A percentile compares a stretch with the other conserved stretches of the same genome.
phyloP scores from a whole-genome alignment of 2,888 invertebrate genomes.

The Agrilus cyanescens region DNA sequence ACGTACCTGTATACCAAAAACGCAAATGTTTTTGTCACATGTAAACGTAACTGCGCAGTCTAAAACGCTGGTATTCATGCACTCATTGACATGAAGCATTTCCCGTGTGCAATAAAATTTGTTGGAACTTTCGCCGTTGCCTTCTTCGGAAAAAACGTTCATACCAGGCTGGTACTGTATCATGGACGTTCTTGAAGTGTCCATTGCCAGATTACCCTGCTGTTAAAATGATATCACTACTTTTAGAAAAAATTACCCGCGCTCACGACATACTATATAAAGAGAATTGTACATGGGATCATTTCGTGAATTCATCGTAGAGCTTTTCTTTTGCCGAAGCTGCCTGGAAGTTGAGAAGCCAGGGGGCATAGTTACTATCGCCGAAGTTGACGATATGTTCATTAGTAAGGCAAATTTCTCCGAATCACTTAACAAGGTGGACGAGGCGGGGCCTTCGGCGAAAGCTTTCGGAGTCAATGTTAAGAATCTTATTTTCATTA shows the following conservation, averaged over 20 bases:
- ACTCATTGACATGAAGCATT: conserved; percentile 55
- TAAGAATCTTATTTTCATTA: conserved; percentile 68
- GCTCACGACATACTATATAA: conserved; percentile 4
- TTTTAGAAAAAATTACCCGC: conserved; percentile 1
- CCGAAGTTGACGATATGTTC: conserved; percentile 63
- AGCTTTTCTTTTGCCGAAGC: conserved; percentile 4
- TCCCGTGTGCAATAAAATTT: conserved; percentile 61
- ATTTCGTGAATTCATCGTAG: neutral
- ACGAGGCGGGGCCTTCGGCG: conserved; percentile 69
- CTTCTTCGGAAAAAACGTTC: conserved; percentile 15
- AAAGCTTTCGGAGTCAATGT: conserved; percentile 72
- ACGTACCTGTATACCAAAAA: conserved; percentile 55
- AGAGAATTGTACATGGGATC: neutral
- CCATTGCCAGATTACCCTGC: conserved; percentile 26
- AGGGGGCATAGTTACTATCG: conserved; percentile 59
- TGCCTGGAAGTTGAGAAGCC: conserved; percentile 49
- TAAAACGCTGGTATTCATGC: conserved; percentile 61
- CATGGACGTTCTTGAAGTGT: conserved; percentile 30
- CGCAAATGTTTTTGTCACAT: conserved; percentile 68
- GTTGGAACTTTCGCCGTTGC: conserved; percentile 23
- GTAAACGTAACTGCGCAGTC: conserved; percentile 71
- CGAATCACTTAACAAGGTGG: conserved; percentile 58
- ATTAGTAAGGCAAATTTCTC: conserved; percentile 73
- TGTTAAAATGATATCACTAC: conserved; percentile 8
- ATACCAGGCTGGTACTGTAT: conserved; percentile 23